Percentiles rank a stretch among this genome's conserved stretches.
Evolutionary conservation across 2,113 vertebrate genomes (phyloP).

Genomic region (Tursiops truncatus): DNA sequence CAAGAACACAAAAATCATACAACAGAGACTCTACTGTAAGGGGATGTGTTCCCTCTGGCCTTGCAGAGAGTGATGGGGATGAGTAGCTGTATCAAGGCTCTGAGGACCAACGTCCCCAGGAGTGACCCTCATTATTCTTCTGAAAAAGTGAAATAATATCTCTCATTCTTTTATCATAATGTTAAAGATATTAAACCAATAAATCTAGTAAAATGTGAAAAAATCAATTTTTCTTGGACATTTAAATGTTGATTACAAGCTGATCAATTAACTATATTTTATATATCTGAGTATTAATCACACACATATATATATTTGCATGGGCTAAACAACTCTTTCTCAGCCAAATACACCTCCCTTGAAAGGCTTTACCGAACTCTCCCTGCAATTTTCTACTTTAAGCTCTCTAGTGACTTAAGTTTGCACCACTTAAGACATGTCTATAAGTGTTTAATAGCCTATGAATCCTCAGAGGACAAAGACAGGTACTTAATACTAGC

Average conservation of each 20-base stretch:
- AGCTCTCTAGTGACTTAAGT: not conserved
- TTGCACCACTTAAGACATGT: not conserved
- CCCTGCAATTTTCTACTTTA: not conserved
- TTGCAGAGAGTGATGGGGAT: not conserved
- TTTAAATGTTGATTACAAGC: not conserved
- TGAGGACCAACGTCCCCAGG: not conserved
- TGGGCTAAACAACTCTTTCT: not conserved
- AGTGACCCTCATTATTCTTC: not conserved
- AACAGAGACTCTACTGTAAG: conserved; percentile 68
- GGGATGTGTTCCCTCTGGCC: conserved; percentile 37
- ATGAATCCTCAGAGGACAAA: not conserved
- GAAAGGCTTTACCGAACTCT: not conserved
- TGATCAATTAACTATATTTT: not conserved
- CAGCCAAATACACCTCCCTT: not conserved
- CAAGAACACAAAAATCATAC: conserved; percentile 81
- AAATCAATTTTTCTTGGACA: not conserved
- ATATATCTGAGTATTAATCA: not conserved
- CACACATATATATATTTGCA: not conserved
- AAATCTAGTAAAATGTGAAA: not conserved
- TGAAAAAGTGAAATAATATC: not conserved
- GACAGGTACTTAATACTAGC: not conserved
- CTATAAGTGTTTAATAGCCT: not conserved
- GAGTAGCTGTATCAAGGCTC: not conserved
- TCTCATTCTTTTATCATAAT: not conserved
- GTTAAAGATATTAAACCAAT: not conserved